Conservation (phyloP, 2,797 vertebrate genomes). For the Poeciliopsis infans region DNA sequence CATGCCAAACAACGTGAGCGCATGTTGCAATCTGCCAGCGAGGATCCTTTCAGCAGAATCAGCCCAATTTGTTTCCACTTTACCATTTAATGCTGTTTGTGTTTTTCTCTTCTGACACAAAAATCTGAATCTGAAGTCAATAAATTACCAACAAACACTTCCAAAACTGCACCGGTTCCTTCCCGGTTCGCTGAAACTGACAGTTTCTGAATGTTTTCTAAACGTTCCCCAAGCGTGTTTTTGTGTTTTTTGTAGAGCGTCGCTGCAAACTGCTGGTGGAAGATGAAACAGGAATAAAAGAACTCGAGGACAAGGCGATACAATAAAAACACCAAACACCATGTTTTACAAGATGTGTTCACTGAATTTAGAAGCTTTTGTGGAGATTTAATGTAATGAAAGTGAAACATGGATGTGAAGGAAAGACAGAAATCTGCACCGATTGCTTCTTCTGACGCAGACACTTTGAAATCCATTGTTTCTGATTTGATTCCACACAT, state of each 20-base stretch:
- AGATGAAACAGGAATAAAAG: background rate
- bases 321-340: background rate
- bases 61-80: conserved; percentile 20
- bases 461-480: no score
- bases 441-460: no score
- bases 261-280: background rate
- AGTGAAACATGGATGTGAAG: no score
- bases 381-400: background rate
- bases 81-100: conserved; percentile 45
- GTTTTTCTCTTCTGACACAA: conserved; percentile 41
- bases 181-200: background rate
- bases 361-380: background rate
- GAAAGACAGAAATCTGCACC: no score
- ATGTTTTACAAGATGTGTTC: background rate
- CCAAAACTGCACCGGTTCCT: conserved; percentile 11
- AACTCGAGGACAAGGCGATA: background rate
- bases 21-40: conserved; percentile 28
- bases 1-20: conserved; percentile 11
- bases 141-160: conserved; percentile 56
- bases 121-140: conserved; percentile 46
- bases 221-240: conserved; percentile 43
- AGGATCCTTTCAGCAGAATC: conserved; percentile 47
- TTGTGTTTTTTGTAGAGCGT: conserved; percentile 35
- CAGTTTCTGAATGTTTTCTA: conserved; percentile 62
- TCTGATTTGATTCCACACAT: no score